Percentiles rank a stretch among this genome's conserved stretches.
Evolutionary conservation across 2,797 vertebrate species (phyloP).

Genomic region (Novumbra hubbsi): DNA sequence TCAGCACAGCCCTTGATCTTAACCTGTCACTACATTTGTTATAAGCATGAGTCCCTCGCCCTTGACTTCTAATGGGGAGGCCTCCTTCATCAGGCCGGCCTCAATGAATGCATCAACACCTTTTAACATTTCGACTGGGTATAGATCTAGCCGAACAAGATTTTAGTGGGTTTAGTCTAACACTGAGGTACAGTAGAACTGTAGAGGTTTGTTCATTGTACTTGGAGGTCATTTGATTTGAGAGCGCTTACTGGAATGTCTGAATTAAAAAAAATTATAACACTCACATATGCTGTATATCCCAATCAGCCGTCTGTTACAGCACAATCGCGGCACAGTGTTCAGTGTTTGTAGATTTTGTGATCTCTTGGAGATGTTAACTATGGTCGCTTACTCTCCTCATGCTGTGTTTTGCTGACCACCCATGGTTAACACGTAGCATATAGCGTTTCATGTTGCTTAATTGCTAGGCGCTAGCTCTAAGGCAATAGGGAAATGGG

Average conservation of each 20-base stretch:
- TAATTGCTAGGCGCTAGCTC: no score
- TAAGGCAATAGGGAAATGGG: no score
- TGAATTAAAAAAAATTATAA: not conserved
- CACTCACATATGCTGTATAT: not conserved
- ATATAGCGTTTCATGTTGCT: no score
- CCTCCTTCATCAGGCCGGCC: not conserved
- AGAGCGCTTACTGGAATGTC: not conserved
- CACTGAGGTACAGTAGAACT: not conserved
- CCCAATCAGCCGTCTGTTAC: no score
- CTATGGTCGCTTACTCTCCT: no score
- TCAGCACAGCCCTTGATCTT: constrained; percentile 88
- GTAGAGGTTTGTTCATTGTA: not conserved
- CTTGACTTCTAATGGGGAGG: constrained; percentile 64
- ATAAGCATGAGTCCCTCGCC: constrained; percentile 82
- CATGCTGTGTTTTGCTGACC: no score
- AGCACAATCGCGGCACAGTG: no score
- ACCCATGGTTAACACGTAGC: no score
- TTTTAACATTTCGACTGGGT: not conserved
- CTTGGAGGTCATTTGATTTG: not conserved
- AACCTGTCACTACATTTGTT: constrained; percentile 89
- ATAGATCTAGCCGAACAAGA: not conserved
- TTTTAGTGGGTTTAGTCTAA: not conserved
- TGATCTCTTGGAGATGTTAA: no score
- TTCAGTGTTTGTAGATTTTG: no score
- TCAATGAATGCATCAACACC: constrained; percentile 1